Base-by-base conservation (phyloP, 2,113 vertebrate genomes). In the Pardalotus punctatus region DNA sequence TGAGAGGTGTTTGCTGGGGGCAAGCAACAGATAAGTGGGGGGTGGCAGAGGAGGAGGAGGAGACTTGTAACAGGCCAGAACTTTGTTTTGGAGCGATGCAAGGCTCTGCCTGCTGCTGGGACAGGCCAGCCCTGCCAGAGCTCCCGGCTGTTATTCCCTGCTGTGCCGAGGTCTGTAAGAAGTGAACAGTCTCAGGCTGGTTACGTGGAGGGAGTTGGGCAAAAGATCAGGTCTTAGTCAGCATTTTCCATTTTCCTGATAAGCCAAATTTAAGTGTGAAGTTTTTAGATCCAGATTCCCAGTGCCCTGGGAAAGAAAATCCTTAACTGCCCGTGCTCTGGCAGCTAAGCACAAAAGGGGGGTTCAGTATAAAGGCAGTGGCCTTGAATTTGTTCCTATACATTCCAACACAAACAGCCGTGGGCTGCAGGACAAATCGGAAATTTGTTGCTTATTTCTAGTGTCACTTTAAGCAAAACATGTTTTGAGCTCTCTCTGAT, bases 201-300 rank as follows among this genome's bases (percentile, higher is more conserved):
- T 67, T 82, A 42, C 0, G 16, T 51, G 86, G 40, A 87, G 47
- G 66, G 71, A 81, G 35, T 1, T 57, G 95, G 72, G 87, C 86
- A 90, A 54, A 91, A 25, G 43, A 87, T 84, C 10, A 4, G 16
- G 3, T 62, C 91, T 96, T 90, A 95, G 53, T 97, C 95, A 96
- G 96, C 93, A 81, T 91, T 96, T 97, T 96, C 84, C 93, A 61
- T 82, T 93, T 92, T 91, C 77, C 92, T 92, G 51, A 48, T 62
- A 42, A 74, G 73, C 71, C 69, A 61, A 83, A 92, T 88, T 71
- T 48, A 76, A 90, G 86, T 0, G 1, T 29, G 45, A 79, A 48
- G 48, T 64, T 93, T 94, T 89, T 47, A 74, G 66, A 71, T 83
- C 11, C 79, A 74, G 91, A 78, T 56, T 79, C 50, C 45, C 36